A percentile compares a stretch with the other conserved stretches of the same genome.
Conservation (phyloP, 1,140 invertebrate genomes). For the Kradibia gibbosae region DNA sequence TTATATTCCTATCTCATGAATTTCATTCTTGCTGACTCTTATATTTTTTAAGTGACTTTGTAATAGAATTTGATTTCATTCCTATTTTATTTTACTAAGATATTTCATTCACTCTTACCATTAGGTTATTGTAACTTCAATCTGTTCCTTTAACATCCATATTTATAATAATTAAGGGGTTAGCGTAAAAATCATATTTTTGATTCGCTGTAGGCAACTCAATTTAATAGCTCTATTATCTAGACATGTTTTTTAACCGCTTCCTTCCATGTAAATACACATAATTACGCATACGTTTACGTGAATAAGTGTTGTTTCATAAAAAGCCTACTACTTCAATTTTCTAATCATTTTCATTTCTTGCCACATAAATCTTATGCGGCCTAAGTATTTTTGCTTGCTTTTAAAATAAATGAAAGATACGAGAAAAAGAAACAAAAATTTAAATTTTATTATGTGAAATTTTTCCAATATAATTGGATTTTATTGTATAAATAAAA, state of each 20-base stretch:
- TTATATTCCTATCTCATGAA: neutral
- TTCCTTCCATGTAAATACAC: slow-evolving; percentile 1
- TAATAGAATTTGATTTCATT: slow-evolving; percentile 54
- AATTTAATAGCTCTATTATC: slow-evolving; percentile 49
- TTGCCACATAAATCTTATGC: too few species aligned
- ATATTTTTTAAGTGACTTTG: neutral
- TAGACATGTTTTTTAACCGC: slow-evolving; percentile 41
- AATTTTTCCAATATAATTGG: too few species aligned
- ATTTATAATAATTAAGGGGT: slow-evolving; percentile 51
- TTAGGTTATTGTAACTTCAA: slow-evolving; percentile 2
- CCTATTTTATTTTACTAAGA: slow-evolving; percentile 57
- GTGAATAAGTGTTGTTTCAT: slow-evolving; percentile 3
- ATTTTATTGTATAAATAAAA: too few species aligned
- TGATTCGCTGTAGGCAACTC: slow-evolving; percentile 26
- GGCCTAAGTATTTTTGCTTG: too few species aligned
- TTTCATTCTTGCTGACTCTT: neutral
- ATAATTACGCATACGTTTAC: neutral
- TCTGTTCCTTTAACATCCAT: slow-evolving; percentile 11
- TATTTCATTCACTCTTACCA: neutral
- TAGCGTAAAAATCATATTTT: slow-evolving; percentile 52
- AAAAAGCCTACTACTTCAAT: too few species aligned
- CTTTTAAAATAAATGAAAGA: too few species aligned
- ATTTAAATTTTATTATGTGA: too few species aligned
- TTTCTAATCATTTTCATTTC: too few species aligned
- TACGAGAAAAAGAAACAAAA: too few species aligned